Conservation (phyloP, 2,888 invertebrate species). For the Palloptera scutellata region DNA sequence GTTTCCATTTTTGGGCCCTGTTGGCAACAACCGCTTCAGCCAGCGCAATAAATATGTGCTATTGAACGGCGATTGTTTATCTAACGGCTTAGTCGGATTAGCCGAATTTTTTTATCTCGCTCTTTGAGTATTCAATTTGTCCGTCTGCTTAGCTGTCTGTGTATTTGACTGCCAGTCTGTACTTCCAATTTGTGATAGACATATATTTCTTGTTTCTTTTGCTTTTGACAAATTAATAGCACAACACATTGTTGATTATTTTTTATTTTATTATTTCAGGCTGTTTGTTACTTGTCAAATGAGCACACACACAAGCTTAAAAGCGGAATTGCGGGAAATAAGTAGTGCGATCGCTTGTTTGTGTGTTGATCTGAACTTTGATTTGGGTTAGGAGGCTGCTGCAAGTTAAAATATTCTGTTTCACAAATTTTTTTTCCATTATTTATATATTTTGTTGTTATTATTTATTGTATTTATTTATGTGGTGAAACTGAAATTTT, state of each 20-base stretch:
- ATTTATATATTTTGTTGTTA: too few relatives aligned
- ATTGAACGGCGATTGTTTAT: slow-evolving; percentile 25
- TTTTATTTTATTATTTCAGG: not conserved
- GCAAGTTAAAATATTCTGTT: too few relatives aligned
- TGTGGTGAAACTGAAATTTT: too few relatives aligned
- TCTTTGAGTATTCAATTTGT: slow-evolving; percentile 8
- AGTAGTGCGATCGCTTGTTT: too few relatives aligned
- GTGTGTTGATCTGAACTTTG: too few relatives aligned
- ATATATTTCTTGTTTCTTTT: not conserved
- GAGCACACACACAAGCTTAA: too few relatives aligned
- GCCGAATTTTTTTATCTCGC: slow-evolving; percentile 22
- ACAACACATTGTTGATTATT: too few relatives aligned
- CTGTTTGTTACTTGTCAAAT: not conserved
- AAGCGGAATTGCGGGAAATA: too few relatives aligned
- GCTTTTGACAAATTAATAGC: not conserved
- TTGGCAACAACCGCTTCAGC: not conserved
- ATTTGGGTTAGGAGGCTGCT: too few relatives aligned
- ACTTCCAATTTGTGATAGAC: not conserved
- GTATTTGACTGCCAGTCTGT: not conserved
- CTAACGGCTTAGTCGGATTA: slow-evolving; percentile 30
- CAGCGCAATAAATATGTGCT: slow-evolving; percentile 9
- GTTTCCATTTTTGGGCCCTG: slow-evolving; percentile 4
- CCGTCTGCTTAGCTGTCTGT: not conserved
- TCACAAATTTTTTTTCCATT: too few relatives aligned
- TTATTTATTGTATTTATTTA: too few relatives aligned